phyloP scores from a whole-genome alignment of 2,113 vertebrate species.

The Dascyllus trimaculatus region DNA sequence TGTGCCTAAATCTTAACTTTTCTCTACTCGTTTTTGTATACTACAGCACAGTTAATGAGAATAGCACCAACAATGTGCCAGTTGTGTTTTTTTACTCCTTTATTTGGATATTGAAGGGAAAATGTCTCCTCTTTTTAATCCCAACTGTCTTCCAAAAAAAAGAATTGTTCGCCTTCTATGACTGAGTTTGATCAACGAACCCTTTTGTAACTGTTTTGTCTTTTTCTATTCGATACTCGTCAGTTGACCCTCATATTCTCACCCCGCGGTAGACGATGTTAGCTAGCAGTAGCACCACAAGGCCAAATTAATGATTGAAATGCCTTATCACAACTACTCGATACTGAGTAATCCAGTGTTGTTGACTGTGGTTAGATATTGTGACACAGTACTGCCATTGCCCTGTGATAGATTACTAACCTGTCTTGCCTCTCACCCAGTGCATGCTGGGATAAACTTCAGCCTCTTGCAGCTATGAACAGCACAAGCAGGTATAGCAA shows the following conservation, averaged over 20 bases:
- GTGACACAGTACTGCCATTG: slow-evolving; percentile 34
- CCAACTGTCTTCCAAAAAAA: slow-evolving; percentile 64
- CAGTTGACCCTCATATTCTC: background rate
- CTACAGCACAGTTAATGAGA: slow-evolving; percentile 58
- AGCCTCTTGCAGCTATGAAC: slow-evolving; percentile 10
- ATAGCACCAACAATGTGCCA: slow-evolving; percentile 62
- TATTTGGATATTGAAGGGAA: slow-evolving; percentile 82
- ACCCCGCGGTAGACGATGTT: background rate
- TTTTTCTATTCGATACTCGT: slow-evolving; percentile 8
- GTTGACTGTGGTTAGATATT: slow-evolving; percentile 22
- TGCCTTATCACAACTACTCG: slow-evolving; percentile 58
- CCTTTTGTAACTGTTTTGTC: slow-evolving; percentile 19
- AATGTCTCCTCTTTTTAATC: slow-evolving; percentile 51
- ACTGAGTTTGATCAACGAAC: slow-evolving; percentile 23
- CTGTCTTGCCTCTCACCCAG: slow-evolving; percentile 28
- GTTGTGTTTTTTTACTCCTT: slow-evolving; percentile 52
- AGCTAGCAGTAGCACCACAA: slow-evolving; percentile 40
- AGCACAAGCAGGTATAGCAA: background rate
- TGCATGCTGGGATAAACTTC: slow-evolving; percentile 56
- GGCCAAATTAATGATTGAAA: slow-evolving; percentile 53
- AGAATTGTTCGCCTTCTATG: slow-evolving; percentile 36
- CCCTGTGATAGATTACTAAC: slow-evolving; percentile 18
- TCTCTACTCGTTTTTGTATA: slow-evolving; percentile 57
- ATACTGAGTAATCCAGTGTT: slow-evolving; percentile 56
- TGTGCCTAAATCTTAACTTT: slow-evolving; percentile 68